A percentile compares a stretch with the other conserved stretches of the same genome.
phyloP scores from a whole-genome alignment of 2,888 invertebrate species.

The Eristalis tenax region DNA sequence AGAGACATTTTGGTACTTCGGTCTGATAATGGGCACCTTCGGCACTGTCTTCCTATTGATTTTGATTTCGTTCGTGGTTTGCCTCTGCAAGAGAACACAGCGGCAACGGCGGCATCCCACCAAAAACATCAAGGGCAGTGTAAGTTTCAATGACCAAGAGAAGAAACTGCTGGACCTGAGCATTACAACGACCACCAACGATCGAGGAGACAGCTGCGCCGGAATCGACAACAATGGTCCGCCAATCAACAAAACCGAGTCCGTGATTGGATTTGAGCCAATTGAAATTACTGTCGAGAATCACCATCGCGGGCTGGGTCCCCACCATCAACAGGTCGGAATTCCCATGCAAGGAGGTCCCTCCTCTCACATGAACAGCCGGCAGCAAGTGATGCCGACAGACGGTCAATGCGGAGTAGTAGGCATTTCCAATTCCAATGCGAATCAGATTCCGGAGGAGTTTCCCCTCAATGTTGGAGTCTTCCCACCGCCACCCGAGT shows the following conservation, averaged over 20 bases:
- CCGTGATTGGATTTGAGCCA: slow-evolving; percentile 84
- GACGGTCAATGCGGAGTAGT: slow-evolving; percentile 79
- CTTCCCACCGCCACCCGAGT: slow-evolving; percentile 84
- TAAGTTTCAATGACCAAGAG: slow-evolving; percentile 93
- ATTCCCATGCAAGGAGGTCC: slow-evolving; percentile 43
- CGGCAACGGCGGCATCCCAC: slow-evolving; percentile 83
- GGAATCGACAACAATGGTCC: slow-evolving; percentile 85
- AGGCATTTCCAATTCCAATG: slow-evolving; percentile 77
- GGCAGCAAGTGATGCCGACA: slow-evolving; percentile 77
- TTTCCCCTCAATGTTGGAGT: slow-evolving; percentile 82
- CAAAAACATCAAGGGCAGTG: slow-evolving; percentile 88
- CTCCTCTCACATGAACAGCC: slow-evolving; percentile 62
- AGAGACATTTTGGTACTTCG: slow-evolving; percentile 89
- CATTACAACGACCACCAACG: slow-evolving; percentile 87
- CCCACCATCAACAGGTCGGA: slow-evolving; percentile 73
- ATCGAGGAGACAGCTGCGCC: slow-evolving; percentile 85
- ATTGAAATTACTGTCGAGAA: slow-evolving; percentile 85
- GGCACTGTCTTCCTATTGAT: slow-evolving; percentile 85
- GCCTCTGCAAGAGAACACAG: slow-evolving; percentile 82
- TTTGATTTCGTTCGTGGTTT: slow-evolving; percentile 84
- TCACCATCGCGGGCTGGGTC: slow-evolving; percentile 76
- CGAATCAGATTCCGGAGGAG: slow-evolving; percentile 80
- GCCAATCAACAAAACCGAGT: slow-evolving; percentile 81
- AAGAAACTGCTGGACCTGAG: slow-evolving; percentile 92
- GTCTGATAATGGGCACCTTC: slow-evolving; percentile 87